A percentile compares a stretch with the other conserved stretches of the same genome.
Evolutionary conservation across 2,113 vertebrate species (phyloP).

Genomic region (Nettapus auritus): DNA sequence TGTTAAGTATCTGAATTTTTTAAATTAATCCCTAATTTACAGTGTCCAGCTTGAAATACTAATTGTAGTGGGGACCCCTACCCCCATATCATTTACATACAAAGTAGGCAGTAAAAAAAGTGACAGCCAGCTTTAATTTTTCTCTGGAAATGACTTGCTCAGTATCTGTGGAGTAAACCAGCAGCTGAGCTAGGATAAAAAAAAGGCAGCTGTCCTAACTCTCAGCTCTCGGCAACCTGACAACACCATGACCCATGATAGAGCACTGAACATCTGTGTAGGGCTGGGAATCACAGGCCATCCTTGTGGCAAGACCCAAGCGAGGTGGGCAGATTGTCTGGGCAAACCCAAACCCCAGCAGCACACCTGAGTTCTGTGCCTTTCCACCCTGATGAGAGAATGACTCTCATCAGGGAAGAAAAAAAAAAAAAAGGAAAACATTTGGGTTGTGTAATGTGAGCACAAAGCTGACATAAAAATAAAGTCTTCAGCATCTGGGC

Average conservation of each 20-base stretch:
- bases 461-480: not conserved
- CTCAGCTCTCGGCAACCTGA: not conserved
- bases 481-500: not conserved
- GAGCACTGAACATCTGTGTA: not conserved
- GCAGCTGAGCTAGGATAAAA: constrained; percentile 33
- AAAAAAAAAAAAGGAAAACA: not conserved
- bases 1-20: not conserved
- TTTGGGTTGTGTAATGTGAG: not conserved
- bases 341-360: no score
- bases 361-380: not conserved
- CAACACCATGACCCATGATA: not conserved
- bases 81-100: not conserved
- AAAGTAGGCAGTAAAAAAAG: constrained; percentile 16
- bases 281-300: not conserved
- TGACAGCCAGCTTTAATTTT: constrained; percentile 54
- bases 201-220: not conserved
- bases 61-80: not conserved
- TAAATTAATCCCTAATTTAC: not conserved
- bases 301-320: not conserved
- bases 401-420: no score
- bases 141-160: constrained; percentile 53
- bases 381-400: no score
- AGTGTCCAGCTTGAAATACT: not conserved
- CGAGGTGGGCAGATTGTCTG: not conserved
- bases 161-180: not conserved